A percentile compares a stretch with the other conserved stretches of the same genome.
phyloP scores from a whole-genome alignment of 2,888 invertebrate species.

The Protula sp. region DNA sequence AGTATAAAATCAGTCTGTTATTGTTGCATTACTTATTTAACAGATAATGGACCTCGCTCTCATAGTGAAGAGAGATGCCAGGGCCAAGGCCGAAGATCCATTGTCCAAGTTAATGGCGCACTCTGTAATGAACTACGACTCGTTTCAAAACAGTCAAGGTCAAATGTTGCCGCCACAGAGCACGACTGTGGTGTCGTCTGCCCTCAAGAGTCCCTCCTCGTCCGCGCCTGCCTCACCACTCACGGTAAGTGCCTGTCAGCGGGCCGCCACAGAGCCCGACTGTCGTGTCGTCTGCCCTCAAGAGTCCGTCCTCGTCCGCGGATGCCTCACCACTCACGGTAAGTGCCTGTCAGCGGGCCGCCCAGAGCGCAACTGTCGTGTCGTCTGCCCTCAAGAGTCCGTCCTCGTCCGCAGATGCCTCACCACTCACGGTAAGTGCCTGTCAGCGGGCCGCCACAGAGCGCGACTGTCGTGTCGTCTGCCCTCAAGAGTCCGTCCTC shows the following conservation, averaged over 20 bases:
- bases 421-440: too few relatives aligned
- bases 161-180: not conserved
- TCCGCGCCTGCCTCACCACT: too few relatives aligned
- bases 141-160: slow-evolving; percentile 1
- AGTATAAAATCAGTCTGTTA: too few relatives aligned
- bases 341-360: too few relatives aligned
- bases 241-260: too few relatives aligned
- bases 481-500: not conserved
- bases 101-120: slow-evolving; percentile 36
- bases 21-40: slow-evolving; percentile 10
- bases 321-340: too few relatives aligned
- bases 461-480: not conserved
- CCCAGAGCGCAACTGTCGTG: too few relatives aligned
- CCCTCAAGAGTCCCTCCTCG: not conserved
- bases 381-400: not conserved
- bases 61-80: slow-evolving; percentile 68
- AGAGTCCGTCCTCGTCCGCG: not conserved
- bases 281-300: too few relatives aligned
- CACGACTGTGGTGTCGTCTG: not conserved
- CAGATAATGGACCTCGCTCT: slow-evolving; percentile 77
- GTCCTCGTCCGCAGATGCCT: too few relatives aligned
- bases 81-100: slow-evolving; percentile 36
- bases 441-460: too few relatives aligned
- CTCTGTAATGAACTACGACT: slow-evolving; percentile 29
- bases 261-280: too few relatives aligned